Evolutionary conservation across 2,888 invertebrate genomes (phyloP).

Genomic region (Coenonympha arcania): DNA sequence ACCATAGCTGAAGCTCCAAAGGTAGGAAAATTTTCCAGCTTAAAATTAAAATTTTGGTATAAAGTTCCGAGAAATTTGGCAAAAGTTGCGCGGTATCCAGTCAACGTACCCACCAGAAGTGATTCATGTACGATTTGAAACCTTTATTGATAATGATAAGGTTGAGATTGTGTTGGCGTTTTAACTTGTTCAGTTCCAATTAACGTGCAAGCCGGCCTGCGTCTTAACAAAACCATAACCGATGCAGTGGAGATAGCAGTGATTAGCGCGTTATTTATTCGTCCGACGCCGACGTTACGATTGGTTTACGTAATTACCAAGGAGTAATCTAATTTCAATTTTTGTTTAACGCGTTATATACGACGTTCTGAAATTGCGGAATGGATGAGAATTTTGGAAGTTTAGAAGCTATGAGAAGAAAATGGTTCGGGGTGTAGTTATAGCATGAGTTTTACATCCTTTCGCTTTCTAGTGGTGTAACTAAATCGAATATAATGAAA

Average conservation of each 20-base stretch:
- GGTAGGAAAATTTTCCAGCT: slow-evolving; percentile 5
- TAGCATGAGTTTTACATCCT: no score
- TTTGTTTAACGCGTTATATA: background rate
- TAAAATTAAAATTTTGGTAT: slow-evolving; percentile 6
- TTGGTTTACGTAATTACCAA: slow-evolving; percentile 6
- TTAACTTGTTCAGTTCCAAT: slow-evolving; percentile 6
- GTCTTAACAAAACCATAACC: slow-evolving; percentile 17
- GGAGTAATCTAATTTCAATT: background rate
- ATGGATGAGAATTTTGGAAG: no score
- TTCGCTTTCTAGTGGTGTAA: no score
- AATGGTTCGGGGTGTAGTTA: no score
- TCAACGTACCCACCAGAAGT: background rate
- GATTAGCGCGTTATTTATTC: slow-evolving; percentile 18
- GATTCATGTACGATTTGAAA: background rate
- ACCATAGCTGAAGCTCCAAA: background rate
- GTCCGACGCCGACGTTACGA: slow-evolving; percentile 7
- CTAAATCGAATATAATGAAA: no score
- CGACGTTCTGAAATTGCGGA: no score
- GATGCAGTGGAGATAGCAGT: slow-evolving; percentile 16
- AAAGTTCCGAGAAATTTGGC: slow-evolving; percentile 4
- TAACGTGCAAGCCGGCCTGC: slow-evolving; percentile 10
- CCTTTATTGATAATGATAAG: background rate
- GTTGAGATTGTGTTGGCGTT: background rate
- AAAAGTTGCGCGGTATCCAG: background rate
- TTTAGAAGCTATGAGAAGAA: no score